Conservation (phyloP, 2,888 invertebrate species). For the Falcaria lacertinaria region DNA sequence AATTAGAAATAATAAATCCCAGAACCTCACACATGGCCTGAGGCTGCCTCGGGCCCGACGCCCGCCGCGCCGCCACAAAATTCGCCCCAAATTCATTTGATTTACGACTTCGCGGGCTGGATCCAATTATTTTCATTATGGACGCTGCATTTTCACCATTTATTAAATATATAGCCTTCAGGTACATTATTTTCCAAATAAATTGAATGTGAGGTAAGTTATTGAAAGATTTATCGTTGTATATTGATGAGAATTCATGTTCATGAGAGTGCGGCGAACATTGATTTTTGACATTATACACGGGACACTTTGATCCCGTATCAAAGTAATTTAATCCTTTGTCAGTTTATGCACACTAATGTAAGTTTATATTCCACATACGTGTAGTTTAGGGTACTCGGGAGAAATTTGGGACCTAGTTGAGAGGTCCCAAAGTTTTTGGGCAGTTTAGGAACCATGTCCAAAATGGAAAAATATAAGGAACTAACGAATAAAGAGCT, state of each 20-base stretch:
- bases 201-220: not conserved
- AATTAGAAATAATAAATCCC: not conserved
- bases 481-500: too few species aligned
- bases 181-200: not conserved
- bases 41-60: not conserved
- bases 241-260: not conserved
- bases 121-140: slow-evolving; percentile 2
- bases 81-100: slow-evolving; percentile 34
- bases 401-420: too few species aligned
- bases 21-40: not conserved
- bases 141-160: slow-evolving; percentile 1
- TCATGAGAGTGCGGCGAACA: too few species aligned
- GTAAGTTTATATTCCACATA: too few species aligned
- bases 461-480: too few species aligned
- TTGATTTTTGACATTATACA: too few species aligned
- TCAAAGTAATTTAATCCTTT: too few species aligned
- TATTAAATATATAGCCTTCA: not conserved
- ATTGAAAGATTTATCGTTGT: not conserved
- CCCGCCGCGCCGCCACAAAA: slow-evolving; percentile 25
- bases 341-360: too few species aligned
- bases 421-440: too few species aligned
- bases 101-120: slow-evolving; percentile 23
- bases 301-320: too few species aligned
- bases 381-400: too few species aligned
- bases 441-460: too few species aligned